Base-by-base conservation (phyloP, 2,888 invertebrate species). In the Lucinisca nassula region DNA sequence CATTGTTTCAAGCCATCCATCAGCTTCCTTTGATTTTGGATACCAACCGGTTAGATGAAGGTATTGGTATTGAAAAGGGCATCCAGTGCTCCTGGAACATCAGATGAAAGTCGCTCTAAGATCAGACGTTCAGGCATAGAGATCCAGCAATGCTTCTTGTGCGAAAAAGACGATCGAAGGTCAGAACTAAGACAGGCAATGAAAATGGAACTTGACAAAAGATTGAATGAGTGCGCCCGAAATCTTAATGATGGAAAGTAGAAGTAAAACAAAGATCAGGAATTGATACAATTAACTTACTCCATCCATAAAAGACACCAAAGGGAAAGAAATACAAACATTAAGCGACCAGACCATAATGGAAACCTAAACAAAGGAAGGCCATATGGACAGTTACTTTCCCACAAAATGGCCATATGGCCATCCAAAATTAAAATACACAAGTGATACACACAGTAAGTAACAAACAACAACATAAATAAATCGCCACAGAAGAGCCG, bases 121-220 rank as follows among this genome's bases (percentile, higher is more conserved):
- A 32, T 58, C 17, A 21, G 72, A 49, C 10, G 61, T 74, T 21
- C 45, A 37, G 49, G 72, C 27, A 21, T 85, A 24, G 70, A 67
- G 45, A 30, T n/a, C 24, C 37, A 70, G 17, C n/a, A 75, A 30
- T 85, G n/a, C 80, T 83, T 90, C 67, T 38, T 91, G 27, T 88
- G 84, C 67, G 86, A 91, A 21, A 81, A n/a, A 27, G 82, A 76
- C 24, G 61, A 32, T 55, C 67, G 74, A 1, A 35, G 24, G 32
- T 82, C 78, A 75, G 76, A 84, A 38, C 40, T 89, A 6, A 73
- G 90, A 67, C 55, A 87, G 79, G 88, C 85, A 8, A 88, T 85
- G 89, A 89, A 86, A 58, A 88, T 92, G 86, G 51, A 89, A 38
- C 74, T 92, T 14, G 45, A 90, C 72, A 58, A 76, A 51, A 85